Evolutionary conservation across 2,888 invertebrate genomes (phyloP), one percentile per base, ranked within the genome.

Genomic region (Machimus rusticus): DNA sequence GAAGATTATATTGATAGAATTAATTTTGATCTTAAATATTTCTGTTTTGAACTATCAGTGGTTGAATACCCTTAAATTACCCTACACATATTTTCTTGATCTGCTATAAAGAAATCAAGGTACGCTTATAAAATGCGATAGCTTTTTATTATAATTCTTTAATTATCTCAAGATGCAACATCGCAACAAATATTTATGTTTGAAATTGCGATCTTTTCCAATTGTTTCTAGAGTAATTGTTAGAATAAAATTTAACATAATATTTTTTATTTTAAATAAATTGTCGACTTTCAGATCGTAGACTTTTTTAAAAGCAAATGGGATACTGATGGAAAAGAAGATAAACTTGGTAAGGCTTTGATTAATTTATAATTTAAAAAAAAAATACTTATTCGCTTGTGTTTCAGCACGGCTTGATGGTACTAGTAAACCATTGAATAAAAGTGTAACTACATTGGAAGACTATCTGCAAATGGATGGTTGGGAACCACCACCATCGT

Each of bases 361-460:
- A 76, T 77, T 87, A 85, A 84, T 12, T 66, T 43, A 19, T 79
- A 66, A 19, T 23, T 31, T 28, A 81, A 31, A 19, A 51, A 57
- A 19, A 57, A 3, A 86, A 57, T 66, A 23, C 9, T 28, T 28
- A 66, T 66, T 28, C 37, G n/a, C 86, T 86, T 89, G 92, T 93
- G 93, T 95, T 94, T 34, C 94, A 98, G 99, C 98, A 91, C 97
- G 98, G 89, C 95, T 99, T 93, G 99, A 99, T 94, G 99, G 99
- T 89, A 95, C 97, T 90, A 96, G 94, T 92, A 96, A 95, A 92
- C 96, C 96, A 84, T 94, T 95, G 88, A 94, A 96, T 88, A 92
- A 91, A 31, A 89, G 90, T 1, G 94, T 95, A 90, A 66, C 66
- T 66, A 96, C 98, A 88, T 96, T 99, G 95, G 97, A 98, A 92